These are phyloP conservation scores for Chloromyia formosa DNA, from an alignment of 2,888 invertebrate species.

Conservation along the genomic window DNA sequence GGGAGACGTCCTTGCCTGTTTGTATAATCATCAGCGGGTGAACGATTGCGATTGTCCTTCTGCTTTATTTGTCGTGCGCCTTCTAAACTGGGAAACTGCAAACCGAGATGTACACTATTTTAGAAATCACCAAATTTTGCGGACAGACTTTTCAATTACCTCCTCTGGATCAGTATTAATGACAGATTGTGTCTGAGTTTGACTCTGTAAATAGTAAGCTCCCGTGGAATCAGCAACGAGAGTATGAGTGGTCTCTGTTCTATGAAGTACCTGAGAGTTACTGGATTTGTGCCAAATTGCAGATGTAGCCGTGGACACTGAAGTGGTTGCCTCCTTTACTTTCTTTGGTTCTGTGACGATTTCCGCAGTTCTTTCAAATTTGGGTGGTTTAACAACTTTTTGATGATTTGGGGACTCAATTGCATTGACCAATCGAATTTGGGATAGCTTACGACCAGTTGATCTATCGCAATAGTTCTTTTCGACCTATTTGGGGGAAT, in stretches of 20 bases:
- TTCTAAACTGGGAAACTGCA: too few species aligned
- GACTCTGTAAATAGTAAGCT: conserved; percentile 12
- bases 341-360: neutral
- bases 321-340: neutral
- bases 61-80: too few species aligned
- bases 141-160: neutral
- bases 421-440: conserved; percentile 22
- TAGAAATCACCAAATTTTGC: too few species aligned
- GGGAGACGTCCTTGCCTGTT: too few species aligned
- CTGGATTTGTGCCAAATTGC: neutral
- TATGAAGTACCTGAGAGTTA: conserved; percentile 1
- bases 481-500: conserved; percentile 8
- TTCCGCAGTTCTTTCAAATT: neutral
- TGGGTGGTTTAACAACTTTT: too few species aligned
- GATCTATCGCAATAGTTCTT: conserved; percentile 17
- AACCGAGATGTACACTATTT: too few species aligned
- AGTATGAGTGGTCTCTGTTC: conserved; percentile 9
- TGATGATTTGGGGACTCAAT: neutral
- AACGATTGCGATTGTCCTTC: too few species aligned
- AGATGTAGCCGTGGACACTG: neutral
- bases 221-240: neutral
- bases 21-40: too few species aligned
- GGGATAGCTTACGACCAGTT: neutral
- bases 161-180: neutral
- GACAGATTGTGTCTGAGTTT: neutral